Evolutionary conservation across 2,888 invertebrate species (phyloP), one percentile per base, ranked within the genome.

Genomic region (Polydrusus tereticollis): DNA sequence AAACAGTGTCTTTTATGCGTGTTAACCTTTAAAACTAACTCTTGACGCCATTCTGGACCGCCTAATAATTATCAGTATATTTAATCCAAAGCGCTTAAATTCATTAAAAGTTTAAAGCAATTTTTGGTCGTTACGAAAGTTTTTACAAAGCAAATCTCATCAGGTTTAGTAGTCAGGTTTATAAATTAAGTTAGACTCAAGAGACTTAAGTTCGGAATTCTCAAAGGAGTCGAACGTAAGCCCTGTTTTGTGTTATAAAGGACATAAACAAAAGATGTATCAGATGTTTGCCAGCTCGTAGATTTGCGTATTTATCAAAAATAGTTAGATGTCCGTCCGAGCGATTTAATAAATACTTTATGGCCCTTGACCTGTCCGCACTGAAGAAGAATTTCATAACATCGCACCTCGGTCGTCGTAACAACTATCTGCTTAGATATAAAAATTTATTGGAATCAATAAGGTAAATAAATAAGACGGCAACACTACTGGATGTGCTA

Each of bases 201-300:
- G 21, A 47, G 47, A 47, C 21, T 47, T 47, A 47, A 47, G 47
- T 47, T 45, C 10, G 10, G 47, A 23, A 23, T 23, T n/a, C 47
- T 21, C 47, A 21, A 47, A 23, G 20, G 47, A 20, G 23, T 12
- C 21, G 12, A 47, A 5, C 21, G 47, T 47, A 47, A 47, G 20
- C 47, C 21, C n/a, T 20, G 20, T n/a, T 7, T 2, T 47, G 47
- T 47, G 23, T 5, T 20, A 47, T 1, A 21, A 45, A 45, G n/a
- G 45, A 45, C 41, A 16, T 16, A 41, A 41, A 41, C 41, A 41
- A 41, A 41, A 41, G 41, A 16, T 41, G 16, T 16, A 41, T 41
- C 16, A 2, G n/a, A 16, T n/a, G 2, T n/a, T 41, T n/a, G 16
- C 14, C 16, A 16, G 16, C 2, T n/a, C 41, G 16, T 1, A 16